Evolutionary conservation across 2,888 invertebrate species (phyloP).

Genomic region (Vesta saturnalis): DNA sequence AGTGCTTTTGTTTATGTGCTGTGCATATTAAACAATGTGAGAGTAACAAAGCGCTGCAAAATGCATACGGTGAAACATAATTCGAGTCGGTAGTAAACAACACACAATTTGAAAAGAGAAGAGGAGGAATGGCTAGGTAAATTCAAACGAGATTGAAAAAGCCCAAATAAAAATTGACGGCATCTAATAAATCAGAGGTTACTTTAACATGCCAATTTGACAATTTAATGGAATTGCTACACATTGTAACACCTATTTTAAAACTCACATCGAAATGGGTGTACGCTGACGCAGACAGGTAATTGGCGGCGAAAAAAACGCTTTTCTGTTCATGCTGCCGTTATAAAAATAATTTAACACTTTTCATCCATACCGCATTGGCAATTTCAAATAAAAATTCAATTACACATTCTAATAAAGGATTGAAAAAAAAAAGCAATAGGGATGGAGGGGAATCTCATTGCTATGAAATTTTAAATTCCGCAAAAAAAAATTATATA

Average conservation of each 20-base stretch:
- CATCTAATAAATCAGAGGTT: not conserved
- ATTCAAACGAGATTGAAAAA: not conserved
- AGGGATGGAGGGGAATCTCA: not conserved
- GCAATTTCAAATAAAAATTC: too few species aligned
- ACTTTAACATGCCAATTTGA: not conserved
- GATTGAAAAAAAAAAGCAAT: not conserved
- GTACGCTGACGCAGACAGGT: too few species aligned
- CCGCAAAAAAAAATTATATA: constrained; percentile 19
- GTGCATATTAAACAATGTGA: not conserved
- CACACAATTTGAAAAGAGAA: not conserved
- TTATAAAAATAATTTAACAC: too few species aligned
- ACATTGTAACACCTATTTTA: too few species aligned
- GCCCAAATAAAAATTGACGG: not conserved
- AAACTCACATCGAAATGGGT: too few species aligned
- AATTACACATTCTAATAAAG: not conserved
- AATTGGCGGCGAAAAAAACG: too few species aligned
- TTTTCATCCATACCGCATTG: too few species aligned
- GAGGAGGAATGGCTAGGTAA: not conserved
- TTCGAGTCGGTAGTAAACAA: too few species aligned
- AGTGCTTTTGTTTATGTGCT: too few species aligned
- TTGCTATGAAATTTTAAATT: not conserved
- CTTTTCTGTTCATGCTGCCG: too few species aligned
- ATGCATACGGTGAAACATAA: too few species aligned
- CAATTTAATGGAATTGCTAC: not conserved
- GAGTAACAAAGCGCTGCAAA: too few species aligned